Base-by-base conservation (phyloP, 2,113 vertebrate genomes). In the Ceratotherium simum region DNA sequence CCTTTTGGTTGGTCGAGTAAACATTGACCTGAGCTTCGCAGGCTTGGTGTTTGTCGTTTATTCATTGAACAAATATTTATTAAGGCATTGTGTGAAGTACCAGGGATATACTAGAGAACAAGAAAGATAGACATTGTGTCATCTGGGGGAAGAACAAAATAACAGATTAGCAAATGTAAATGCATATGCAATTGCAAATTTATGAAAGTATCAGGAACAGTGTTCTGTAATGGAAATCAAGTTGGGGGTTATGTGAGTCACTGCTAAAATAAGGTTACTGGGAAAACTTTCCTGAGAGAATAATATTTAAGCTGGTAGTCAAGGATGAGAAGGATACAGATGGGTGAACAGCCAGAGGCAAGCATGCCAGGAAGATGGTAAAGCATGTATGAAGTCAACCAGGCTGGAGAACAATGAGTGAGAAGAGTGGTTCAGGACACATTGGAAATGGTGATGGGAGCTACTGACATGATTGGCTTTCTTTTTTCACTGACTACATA, bases 1-100 rank as follows among this genome's bases (percentile, higher is more conserved):
- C 13, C 20, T 78, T 84, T 96, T 87, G 36, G 64, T 96, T 87
- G 36, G 64, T 65, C 91, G 69, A 58, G 64, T 76, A 65, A 96
- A 72, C 51, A 76, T n/a, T 81, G 75, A 69, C 5, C 16, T 85
- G 64, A 80, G 81, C 18, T 29, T 91, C 29, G 1, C 39, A 85
- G 46, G 27, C 73, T 79, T 58, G 25, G 46, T 29, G 13, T 90
- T 88, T 65, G 21, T 72, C 64, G 33, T 67, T 96, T 87, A 56
- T 8, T 65, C 54, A 81, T 6, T 78, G 79, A 92, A 54, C 36
- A 95, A 90, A 79, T 42, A 91, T 84, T 84, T 67, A 65, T 85
- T 80, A 91, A 80, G 75, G 36, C 27, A 48, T 6, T 6, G 0
- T 65, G 21, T 4, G 91, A 69, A 90, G 23, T 75, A 39, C 13